Evolutionary conservation across 2,797 vertebrate species (phyloP), one percentile per base, ranked within the genome.

Genomic region (Neosilurus hyrtlii): DNA sequence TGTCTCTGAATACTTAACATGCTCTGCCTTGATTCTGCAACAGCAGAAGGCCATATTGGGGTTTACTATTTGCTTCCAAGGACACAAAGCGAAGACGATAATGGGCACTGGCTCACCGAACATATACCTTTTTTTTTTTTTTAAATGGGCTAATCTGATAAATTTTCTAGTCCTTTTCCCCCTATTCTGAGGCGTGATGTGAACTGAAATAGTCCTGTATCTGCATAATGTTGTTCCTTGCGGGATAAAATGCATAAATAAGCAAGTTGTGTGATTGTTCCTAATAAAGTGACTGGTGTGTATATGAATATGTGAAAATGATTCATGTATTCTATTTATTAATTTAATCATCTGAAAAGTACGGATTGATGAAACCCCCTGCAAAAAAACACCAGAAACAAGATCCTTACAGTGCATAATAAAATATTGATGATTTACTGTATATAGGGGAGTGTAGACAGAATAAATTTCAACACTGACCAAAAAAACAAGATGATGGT

Each of bases 401-500:
- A 20, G 16, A 35, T 54, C 26, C 24, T 18, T 61, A 35, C 18
- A 37, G 54, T 52, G 35, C 11, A 59, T 3, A 20, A 74, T 74
- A 16, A 76, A 76, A 76, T 76, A 76, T 76, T 4, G 9, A 59
- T n/a, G 20, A 0, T 9, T 75, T 59, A 16, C 15, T 56, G 4
- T 56, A 22, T 15, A 59, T 15, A 43, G 6, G 12, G 35, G 73
- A 76, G 20, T 59, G 7, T 20, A 2, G 8, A 61, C 65, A 12
- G n/a, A 79, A 26, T 66, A 52, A 35, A 35, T 15, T 67, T 49
- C 14, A 67, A 67, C 75, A 78, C 35, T 26, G 18, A 37, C 37
- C 63, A 43, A 62, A 77, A 12, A 77, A 78, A 43, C 43, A 43
- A 43, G 43, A 43, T 43, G 57, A 59, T 72, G 67, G 54, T 79